Evolutionary conservation across 2,797 vertebrate genomes (phyloP).

Genomic region (Myoxocephalus aenaeus): DNA sequence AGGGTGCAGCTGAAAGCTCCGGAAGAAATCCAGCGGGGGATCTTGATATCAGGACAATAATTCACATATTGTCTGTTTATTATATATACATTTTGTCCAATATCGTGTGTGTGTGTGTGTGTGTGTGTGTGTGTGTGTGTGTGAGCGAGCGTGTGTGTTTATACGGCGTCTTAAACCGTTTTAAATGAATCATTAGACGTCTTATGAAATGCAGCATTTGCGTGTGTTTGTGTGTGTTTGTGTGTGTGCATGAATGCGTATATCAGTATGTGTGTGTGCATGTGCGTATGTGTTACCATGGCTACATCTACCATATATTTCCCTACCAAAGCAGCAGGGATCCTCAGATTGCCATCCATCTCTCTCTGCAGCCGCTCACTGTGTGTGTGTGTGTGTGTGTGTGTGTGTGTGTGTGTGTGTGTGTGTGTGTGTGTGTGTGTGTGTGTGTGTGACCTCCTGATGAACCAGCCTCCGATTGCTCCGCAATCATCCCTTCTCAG

Average conservation of each 20-base stretch:
- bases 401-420: slow-evolving; percentile 40
- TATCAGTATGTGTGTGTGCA: not conserved
- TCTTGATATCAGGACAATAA: not conserved
- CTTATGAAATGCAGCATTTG: slow-evolving; percentile 44
- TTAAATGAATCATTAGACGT: slow-evolving; percentile 52
- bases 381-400: slow-evolving; percentile 35
- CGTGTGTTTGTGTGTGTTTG: not conserved
- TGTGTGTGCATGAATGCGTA: not conserved
- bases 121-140: not conserved
- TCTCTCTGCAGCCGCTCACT: slow-evolving; percentile 50
- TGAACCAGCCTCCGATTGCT: slow-evolving; percentile 68
- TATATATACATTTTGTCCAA: not conserved
- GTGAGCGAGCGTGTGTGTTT: slow-evolving; percentile 3
- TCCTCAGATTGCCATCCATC: slow-evolving; percentile 66
- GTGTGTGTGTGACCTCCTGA: slow-evolving; percentile 67
- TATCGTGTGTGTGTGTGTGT: not conserved
- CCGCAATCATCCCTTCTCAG: slow-evolving; percentile 50
- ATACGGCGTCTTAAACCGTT: slow-evolving; percentile 35
- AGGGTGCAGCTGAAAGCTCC: too few relatives aligned
- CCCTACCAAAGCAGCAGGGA: slow-evolving; percentile 68
- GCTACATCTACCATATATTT: slow-evolving; percentile 57
- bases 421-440: slow-evolving; percentile 52
- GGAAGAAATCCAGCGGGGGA: too few relatives aligned
- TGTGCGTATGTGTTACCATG: slow-evolving; percentile 52
- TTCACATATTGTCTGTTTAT: not conserved